Evolutionary conservation across 2,888 invertebrate genomes (phyloP).

Genomic region (Myopa testacea): DNA sequence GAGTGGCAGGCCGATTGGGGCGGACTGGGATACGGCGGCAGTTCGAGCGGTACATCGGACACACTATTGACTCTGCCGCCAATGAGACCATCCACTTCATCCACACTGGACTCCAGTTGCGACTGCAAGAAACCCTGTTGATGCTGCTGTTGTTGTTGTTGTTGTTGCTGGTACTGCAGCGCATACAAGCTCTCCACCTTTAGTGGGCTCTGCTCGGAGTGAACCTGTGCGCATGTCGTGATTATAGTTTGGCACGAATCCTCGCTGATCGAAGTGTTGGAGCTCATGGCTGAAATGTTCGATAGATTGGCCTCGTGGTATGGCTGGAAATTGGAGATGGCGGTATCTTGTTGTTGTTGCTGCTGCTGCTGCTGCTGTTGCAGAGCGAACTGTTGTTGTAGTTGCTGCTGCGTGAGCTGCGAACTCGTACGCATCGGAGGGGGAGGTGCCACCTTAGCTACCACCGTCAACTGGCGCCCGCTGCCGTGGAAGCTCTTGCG

Average conservation of each 20-base stretch:
- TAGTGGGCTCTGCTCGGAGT: conserved; percentile 81
- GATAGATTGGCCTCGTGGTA: conserved; percentile 67
- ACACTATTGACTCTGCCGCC: conserved; percentile 45
- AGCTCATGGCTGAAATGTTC: conserved; percentile 67
- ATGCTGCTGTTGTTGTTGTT: conserved; percentile 42
- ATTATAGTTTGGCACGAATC: conserved; percentile 78
- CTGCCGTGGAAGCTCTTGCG: conserved; percentile 90
- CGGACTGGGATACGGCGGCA: conserved; percentile 86
- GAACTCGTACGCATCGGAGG: conserved; percentile 90
- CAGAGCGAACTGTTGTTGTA: conserved; percentile 75
- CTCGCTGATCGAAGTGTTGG: conserved; percentile 67
- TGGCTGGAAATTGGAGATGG: conserved; percentile 58
- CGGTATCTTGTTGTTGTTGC: conserved; percentile 73
- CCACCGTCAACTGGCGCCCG: conserved; percentile 83
- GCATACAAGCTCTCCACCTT: conserved; percentile 66
- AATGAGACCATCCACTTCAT: conserved; percentile 73
- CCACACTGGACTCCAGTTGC: conserved; percentile 59
- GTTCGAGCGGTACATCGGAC: conserved; percentile 68
- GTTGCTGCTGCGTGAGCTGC: conserved; percentile 73
- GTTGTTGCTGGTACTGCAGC: conserved; percentile 45
- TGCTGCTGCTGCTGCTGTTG: conserved; percentile 73
- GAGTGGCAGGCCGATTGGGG: conserved; percentile 83
- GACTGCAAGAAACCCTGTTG: conserved; percentile 1
- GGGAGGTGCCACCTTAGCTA: conserved; percentile 86
- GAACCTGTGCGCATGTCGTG: conserved; percentile 83